phyloP scores from a whole-genome alignment of 2,888 invertebrate genomes.

The Lasioglossum leucozonium region DNA sequence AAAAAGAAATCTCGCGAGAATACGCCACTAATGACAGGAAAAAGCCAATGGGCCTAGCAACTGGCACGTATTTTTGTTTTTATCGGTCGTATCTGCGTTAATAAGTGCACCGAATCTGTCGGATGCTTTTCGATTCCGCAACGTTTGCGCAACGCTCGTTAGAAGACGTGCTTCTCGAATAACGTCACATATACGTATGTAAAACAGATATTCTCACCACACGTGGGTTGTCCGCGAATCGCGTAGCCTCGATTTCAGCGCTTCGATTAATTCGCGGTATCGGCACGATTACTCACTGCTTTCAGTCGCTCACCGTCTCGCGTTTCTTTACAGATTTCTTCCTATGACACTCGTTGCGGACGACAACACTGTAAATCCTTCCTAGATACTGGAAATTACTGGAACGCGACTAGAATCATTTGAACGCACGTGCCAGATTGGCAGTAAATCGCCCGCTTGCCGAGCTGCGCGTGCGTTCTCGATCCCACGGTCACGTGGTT shows the following conservation, averaged over 20 bases:
- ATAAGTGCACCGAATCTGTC: slow-evolving; percentile 18
- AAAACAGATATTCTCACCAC: slow-evolving; percentile 49
- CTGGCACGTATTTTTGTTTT: slow-evolving; percentile 19
- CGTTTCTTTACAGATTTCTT: background rate
- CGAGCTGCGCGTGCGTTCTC: slow-evolving; percentile 59
- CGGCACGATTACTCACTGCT: slow-evolving; percentile 30
- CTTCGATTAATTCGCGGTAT: background rate
- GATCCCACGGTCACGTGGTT: slow-evolving; percentile 53
- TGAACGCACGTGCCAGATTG: slow-evolving; percentile 68
- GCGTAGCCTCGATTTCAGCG: slow-evolving; percentile 14
- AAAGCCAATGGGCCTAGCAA: slow-evolving; percentile 14
- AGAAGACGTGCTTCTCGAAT: background rate
- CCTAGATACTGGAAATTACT: slow-evolving; percentile 62
- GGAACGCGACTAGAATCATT: slow-evolving; percentile 57
- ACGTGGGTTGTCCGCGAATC: slow-evolving; percentile 42
- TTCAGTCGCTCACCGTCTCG: background rate
- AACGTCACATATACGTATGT: slow-evolving; percentile 51
- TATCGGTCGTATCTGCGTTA: background rate
- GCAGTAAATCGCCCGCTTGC: slow-evolving; percentile 55
- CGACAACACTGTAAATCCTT: slow-evolving; percentile 44
- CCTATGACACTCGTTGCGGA: background rate
- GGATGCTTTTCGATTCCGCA: slow-evolving; percentile 32
- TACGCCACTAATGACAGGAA: background rate
- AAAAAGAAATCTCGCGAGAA: background rate
- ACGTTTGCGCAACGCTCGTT: slow-evolving; percentile 19